phyloP scores from a whole-genome alignment of 2,113 vertebrate species.

The Buteo buteo region DNA sequence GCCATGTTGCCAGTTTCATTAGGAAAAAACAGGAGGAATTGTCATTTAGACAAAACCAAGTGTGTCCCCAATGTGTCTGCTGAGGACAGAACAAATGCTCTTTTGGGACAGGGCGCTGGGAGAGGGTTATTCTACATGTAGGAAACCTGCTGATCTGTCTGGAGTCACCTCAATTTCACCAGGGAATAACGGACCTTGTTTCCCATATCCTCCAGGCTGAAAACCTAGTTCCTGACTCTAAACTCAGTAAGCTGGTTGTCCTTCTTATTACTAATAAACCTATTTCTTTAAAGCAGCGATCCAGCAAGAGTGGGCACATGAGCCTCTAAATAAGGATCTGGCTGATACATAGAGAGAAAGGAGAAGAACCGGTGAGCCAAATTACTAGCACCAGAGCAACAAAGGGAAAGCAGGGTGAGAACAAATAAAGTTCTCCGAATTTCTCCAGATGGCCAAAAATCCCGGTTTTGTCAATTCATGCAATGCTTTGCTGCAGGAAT shows the following conservation, averaged over 20 bases:
- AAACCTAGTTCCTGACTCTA: neutral
- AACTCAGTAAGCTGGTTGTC: neutral
- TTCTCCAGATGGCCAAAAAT: neutral
- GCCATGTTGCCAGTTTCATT: neutral
- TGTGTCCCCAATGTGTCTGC: fast-evolving
- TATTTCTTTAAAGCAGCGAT: neutral
- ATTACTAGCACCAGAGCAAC: neutral
- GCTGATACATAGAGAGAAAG: neutral
- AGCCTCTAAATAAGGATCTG: neutral
- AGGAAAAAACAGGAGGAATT: neutral
- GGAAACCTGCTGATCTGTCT: neutral
- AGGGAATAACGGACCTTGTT: neutral
- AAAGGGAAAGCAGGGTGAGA: neutral
- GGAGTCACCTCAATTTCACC: neutral
- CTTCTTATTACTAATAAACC: neutral
- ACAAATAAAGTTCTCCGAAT: neutral
- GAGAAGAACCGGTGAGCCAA: neutral
- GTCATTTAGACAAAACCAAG: neutral
- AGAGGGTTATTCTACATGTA: neutral
- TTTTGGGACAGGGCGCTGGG: neutral
- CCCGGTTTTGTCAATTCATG: neutral
- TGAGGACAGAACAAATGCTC: neutral
- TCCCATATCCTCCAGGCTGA: neutral
- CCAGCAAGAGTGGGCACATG: neutral
- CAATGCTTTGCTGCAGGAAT: neutral